phyloP scores from a whole-genome alignment of 2,113 vertebrate species.

The Condylura cristata region DNA sequence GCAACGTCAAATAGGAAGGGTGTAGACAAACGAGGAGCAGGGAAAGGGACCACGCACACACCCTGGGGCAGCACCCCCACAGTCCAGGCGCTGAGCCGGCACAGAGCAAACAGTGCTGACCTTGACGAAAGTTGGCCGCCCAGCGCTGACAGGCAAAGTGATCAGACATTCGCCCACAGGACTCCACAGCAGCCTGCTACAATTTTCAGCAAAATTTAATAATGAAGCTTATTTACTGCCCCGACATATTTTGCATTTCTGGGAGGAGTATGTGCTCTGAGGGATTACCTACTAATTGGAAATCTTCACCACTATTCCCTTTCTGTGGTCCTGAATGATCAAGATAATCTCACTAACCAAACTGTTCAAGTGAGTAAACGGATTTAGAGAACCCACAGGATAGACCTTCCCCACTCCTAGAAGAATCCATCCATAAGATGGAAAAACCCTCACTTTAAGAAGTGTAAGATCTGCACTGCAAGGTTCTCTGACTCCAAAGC shows the following conservation, averaged over 20 bases:
- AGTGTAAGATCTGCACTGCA: constrained; percentile 5
- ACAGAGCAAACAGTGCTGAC: background rate
- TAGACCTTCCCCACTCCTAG: background rate
- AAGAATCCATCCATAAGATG: no score
- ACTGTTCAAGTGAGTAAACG: background rate
- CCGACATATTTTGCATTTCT: background rate
- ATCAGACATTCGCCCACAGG: background rate
- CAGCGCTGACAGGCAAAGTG: background rate
- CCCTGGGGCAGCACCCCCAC: background rate
- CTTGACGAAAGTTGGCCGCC: background rate
- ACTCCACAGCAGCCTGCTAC: background rate
- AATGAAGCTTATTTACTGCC: background rate
- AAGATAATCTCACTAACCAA: constrained; percentile 14
- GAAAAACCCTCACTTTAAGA: constrained; percentile 35
- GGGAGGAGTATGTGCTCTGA: background rate
- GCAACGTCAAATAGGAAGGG: background rate
- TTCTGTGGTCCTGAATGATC: background rate
- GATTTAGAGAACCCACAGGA: constrained; percentile 18
- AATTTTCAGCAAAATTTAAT: constrained; percentile 24
- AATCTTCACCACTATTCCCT: background rate
- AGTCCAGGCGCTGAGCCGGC: background rate
- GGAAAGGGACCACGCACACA: background rate
- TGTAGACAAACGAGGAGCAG: background rate
- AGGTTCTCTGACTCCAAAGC: background rate
- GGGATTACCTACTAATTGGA: background rate